phyloP scores from a whole-genome alignment of 2,797 vertebrate genomes.

The Serranus cabrilla region DNA sequence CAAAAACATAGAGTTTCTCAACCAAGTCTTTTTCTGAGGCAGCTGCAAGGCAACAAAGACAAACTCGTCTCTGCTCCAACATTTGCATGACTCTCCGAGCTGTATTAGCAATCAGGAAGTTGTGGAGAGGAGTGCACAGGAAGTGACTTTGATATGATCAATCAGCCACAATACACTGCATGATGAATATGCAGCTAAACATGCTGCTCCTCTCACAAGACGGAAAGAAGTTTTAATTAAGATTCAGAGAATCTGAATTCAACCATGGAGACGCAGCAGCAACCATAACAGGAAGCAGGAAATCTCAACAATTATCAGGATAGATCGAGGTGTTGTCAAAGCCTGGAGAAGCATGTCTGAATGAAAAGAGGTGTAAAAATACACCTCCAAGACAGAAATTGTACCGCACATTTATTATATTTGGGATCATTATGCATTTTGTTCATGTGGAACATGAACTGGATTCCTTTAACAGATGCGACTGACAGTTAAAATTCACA shows the following conservation, averaged over 20 bases:
- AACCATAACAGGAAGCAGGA: slow-evolving; percentile 63
- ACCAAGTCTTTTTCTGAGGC: slow-evolving; percentile 32
- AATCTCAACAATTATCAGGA: slow-evolving; percentile 48
- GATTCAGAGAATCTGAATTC: slow-evolving; percentile 59
- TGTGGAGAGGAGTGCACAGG: slow-evolving; percentile 57
- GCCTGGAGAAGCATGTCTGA: slow-evolving; percentile 12
- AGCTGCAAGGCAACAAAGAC: slow-evolving; percentile 74
- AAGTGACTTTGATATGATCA: slow-evolving; percentile 75
- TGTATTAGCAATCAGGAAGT: slow-evolving; percentile 73
- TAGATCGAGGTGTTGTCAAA: slow-evolving; percentile 35
- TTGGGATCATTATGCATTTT: not conserved
- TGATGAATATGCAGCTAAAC: slow-evolving; percentile 74
- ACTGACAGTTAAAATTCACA: not conserved
- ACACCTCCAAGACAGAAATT: not conserved
- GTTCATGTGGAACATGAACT: not conserved
- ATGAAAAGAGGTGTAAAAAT: slow-evolving; percentile 18
- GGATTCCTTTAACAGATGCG: not conserved
- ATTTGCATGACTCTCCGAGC: slow-evolving; percentile 56
- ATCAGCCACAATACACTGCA: slow-evolving; percentile 58
- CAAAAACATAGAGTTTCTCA: slow-evolving; percentile 11
- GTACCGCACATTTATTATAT: not conserved
- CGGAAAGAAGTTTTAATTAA: slow-evolving; percentile 60
- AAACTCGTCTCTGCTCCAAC: slow-evolving; percentile 17
- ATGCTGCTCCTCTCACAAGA: slow-evolving; percentile 41
- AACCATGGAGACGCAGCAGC: slow-evolving; percentile 27